Evolutionary conservation across 2,113 vertebrate species (phyloP).

Genomic region (Delphinus delphis): DNA sequence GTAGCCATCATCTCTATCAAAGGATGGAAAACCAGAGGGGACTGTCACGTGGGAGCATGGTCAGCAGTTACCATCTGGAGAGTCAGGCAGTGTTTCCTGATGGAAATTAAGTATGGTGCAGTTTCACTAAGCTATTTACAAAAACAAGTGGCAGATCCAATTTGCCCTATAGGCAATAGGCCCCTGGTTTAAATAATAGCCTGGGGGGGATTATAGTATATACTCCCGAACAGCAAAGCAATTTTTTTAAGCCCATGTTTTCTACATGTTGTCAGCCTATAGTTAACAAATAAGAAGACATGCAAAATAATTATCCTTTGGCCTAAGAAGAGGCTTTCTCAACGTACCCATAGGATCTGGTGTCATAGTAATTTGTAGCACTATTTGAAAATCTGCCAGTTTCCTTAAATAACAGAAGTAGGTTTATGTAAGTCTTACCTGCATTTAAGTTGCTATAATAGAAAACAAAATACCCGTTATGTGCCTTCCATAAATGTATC

Average conservation of each 20-base stretch:
- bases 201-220: not conserved
- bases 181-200: not conserved
- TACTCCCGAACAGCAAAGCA: not conserved
- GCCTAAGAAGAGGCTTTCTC: not conserved
- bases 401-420: not conserved
- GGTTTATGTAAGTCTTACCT: not conserved
- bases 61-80: not conserved
- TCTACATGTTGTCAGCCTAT: not conserved
- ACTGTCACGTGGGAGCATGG: not conserved
- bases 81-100: not conserved
- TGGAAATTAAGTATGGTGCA: not conserved
- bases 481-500: constrained; percentile 92
- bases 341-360: not conserved
- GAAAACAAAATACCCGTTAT: constrained; percentile 90
- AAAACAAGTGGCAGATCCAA: not conserved
- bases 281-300: not conserved
- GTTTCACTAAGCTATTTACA: not conserved
- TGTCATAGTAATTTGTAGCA: constrained; percentile 4
- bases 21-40: not conserved
- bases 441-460: constrained; percentile 21
- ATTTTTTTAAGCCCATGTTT: not conserved
- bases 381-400: not conserved
- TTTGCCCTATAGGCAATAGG: not conserved
- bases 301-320: not conserved
- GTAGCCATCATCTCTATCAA: not conserved